Percentiles rank a stretch among this genome's conserved stretches.
Conservation (phyloP, 2,113 vertebrate genomes). For the Psittacula cyanocephala region DNA sequence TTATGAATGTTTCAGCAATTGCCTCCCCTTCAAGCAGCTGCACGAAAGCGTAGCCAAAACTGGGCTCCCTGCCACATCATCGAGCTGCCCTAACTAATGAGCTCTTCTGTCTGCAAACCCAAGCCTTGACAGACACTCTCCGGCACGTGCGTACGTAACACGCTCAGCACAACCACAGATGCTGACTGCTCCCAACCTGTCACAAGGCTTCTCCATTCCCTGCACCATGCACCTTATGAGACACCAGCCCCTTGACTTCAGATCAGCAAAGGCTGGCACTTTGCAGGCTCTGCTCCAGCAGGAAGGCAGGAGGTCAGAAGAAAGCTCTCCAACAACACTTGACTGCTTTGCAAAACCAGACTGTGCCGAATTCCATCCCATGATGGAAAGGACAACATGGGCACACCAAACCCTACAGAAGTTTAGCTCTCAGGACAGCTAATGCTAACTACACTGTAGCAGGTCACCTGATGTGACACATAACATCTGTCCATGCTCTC, state of each 20-base stretch:
- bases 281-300: not conserved
- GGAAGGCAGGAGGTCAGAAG: not conserved
- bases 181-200: not conserved
- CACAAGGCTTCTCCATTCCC: not conserved
- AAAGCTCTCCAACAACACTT: not conserved
- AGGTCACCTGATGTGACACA: not conserved
- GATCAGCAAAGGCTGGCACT: not conserved
- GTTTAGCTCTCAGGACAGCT: not conserved
- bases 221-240: fast-evolving
- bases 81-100: not conserved
- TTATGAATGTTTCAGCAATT: not conserved
- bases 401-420: not conserved
- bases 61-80: not conserved
- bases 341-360: not conserved
- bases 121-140: not conserved
- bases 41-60: not conserved
- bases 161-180: fast-evolving
- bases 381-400: fast-evolving
- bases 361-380: not conserved
- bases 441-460: not conserved
- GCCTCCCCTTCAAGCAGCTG: not conserved
- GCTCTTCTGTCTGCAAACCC: not conserved
- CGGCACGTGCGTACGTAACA: not conserved
- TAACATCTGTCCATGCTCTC: not conserved
- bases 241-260: not conserved